Percentiles rank a stretch among this genome's conserved stretches.
Evolutionary conservation across 2,888 invertebrate species (phyloP).

Genomic region (Andrena trimmerana): DNA sequence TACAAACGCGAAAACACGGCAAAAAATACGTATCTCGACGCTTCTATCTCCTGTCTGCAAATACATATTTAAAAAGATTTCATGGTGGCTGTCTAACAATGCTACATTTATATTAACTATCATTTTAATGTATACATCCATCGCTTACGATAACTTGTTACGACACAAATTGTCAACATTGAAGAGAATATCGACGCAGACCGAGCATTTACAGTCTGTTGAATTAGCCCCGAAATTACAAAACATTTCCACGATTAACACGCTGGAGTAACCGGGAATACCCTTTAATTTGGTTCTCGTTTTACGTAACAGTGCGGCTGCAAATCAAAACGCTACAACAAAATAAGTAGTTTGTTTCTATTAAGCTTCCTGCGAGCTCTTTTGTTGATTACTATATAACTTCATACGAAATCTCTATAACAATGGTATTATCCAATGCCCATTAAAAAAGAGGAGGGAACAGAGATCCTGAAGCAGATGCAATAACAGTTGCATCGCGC

Average conservation of each 20-base stretch:
- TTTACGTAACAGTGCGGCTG: not conserved
- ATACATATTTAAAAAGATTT: not conserved
- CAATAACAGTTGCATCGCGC: not conserved
- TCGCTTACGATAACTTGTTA: not conserved
- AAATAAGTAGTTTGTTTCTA: too few relatives aligned
- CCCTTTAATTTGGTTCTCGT: not conserved
- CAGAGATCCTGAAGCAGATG: not conserved
- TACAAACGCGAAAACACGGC: slow-evolving; percentile 4
- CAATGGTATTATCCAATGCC: not conserved
- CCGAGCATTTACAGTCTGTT: not conserved
- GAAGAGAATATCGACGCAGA: not conserved
- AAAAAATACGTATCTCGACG: slow-evolving; percentile 20
- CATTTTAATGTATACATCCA: not conserved
- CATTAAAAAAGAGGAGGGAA: not conserved
- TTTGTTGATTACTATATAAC: too few relatives aligned
- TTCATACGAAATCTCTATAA: too few relatives aligned
- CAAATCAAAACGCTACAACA: too few relatives aligned
- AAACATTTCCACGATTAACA: slow-evolving; percentile 5
- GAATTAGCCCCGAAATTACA: slow-evolving; percentile 20
- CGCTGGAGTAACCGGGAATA: not conserved
- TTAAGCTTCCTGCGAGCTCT: too few relatives aligned
- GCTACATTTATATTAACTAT: not conserved
- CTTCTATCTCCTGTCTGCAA: slow-evolving; percentile 1
- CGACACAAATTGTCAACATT: too few relatives aligned
- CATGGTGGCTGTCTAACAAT: not conserved